Percentiles rank a stretch among this genome's conserved stretches.
Evolutionary conservation across 2,113 vertebrate genomes (phyloP).

Genomic region (Microcebus jonahi): DNA sequence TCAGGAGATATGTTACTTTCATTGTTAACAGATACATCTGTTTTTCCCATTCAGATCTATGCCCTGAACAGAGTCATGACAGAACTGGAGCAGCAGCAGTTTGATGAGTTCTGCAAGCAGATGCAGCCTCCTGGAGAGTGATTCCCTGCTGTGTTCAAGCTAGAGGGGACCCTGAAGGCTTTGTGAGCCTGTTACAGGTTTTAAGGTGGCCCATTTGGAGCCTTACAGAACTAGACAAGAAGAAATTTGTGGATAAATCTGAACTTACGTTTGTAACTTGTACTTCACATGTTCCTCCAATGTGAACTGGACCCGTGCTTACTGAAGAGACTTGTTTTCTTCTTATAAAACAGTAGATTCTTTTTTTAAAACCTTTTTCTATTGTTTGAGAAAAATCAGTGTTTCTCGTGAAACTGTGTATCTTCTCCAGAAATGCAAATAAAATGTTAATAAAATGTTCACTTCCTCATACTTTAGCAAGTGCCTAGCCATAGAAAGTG

Average conservation of each 20-base stretch:
- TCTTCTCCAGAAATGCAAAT: conserved; percentile 66
- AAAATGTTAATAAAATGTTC: conserved; percentile 44
- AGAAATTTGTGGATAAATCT: conserved; percentile 17
- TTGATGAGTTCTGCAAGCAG: conserved; percentile 97
- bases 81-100: conserved; percentile 97
- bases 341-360: conserved; percentile 39
- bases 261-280: background rate
- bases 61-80: conserved; percentile 98
- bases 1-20: background rate
- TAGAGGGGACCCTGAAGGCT: background rate
- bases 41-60: conserved; percentile 88
- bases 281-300: background rate
- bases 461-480: conserved; percentile 23
- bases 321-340: conserved; percentile 61
- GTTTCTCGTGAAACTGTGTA: conserved; percentile 58
- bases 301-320: conserved; percentile 17
- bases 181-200: background rate
- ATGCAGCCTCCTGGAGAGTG: conserved; percentile 94
- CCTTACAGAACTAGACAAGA: conserved; percentile 39
- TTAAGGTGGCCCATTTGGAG: conserved; percentile 5
- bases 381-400: conserved; percentile 64
- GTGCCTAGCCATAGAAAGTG: background rate
- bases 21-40: background rate
- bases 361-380: conserved; percentile 57
- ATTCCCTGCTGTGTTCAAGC: conserved; percentile 45